These are phyloP conservation scores for Halocynthia aurantium DNA, from an alignment of 23 tunicate species.

Conservation along the genomic window DNA sequence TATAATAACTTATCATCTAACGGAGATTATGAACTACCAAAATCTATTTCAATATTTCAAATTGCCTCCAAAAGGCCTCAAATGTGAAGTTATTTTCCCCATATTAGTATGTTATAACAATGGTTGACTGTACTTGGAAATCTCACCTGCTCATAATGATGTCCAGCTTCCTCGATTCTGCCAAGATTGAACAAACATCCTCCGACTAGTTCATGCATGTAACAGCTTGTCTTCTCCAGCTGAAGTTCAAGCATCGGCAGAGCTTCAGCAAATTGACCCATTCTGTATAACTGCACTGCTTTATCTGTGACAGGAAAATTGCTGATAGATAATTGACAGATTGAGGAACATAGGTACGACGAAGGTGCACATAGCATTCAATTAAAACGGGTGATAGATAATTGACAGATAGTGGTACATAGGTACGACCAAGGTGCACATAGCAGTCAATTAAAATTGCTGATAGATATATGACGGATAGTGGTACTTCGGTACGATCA, in stretches of 20 bases:
- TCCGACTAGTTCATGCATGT: constrained; percentile 51
- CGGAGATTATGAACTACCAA: too few relatives aligned
- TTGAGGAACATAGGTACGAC: background rate
- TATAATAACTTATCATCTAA: too few relatives aligned
- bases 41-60: too few relatives aligned
- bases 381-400: background rate
- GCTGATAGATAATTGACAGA: background rate
- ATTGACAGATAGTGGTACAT: background rate
- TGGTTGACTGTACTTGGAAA: too few relatives aligned
- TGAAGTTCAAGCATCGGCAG: constrained; percentile 60
- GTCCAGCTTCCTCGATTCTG: constrained; percentile 50
- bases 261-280: constrained; percentile 64
- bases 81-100: too few relatives aligned
- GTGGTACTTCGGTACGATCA: background rate
- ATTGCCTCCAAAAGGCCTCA: too few relatives aligned
- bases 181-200: constrained; percentile 56
- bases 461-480: background rate
- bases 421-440: background rate
- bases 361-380: background rate
- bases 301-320: constrained; percentile 26
- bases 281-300: constrained; percentile 54
- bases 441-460: constrained; percentile 5
- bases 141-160: constrained; percentile 41
- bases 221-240: constrained; percentile 52
- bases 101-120: too few relatives aligned